Evolutionary conservation across 2,888 invertebrate genomes (phyloP).

Genomic region (Chalcosyrphus nemorum): DNA sequence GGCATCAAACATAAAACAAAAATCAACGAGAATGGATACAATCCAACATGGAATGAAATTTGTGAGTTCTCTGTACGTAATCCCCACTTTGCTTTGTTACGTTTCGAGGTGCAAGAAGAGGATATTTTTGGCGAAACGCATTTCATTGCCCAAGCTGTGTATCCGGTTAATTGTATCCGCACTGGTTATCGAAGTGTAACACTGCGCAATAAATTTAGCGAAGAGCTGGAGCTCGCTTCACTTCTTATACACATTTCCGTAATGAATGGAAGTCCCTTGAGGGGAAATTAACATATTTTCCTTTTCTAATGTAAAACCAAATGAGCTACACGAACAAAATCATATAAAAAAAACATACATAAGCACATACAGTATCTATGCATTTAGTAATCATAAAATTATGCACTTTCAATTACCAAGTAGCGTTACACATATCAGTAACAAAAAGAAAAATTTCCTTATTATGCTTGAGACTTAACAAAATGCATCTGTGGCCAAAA

Average conservation of each 20-base stretch:
- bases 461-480: slow-evolving; percentile 65
- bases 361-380: slow-evolving; percentile 28
- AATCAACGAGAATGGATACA: slow-evolving; percentile 96
- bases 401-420: slow-evolving; percentile 16
- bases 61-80: slow-evolving; percentile 92
- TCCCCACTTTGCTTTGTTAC: slow-evolving; percentile 91
- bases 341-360: neutral
- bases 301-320: slow-evolving; percentile 8
- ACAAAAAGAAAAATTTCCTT: slow-evolving; percentile 39
- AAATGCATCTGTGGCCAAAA: neutral
- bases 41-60: slow-evolving; percentile 95
- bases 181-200: slow-evolving; percentile 96
- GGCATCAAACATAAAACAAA: slow-evolving; percentile 93
- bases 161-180: slow-evolving; percentile 90
- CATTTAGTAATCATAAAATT: slow-evolving; percentile 23
- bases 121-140: slow-evolving; percentile 99
- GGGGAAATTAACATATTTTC: slow-evolving; percentile 34
- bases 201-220: slow-evolving; percentile 94
- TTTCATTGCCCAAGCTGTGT: slow-evolving; percentile 98
- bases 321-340: slow-evolving; percentile 44
- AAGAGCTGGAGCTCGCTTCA: slow-evolving; percentile 95
- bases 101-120: slow-evolving; percentile 96
- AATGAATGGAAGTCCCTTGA: slow-evolving; percentile 73
- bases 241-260: slow-evolving; percentile 92
- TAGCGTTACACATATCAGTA: neutral